Evolutionary conservation across 2,888 invertebrate genomes (phyloP).

Genomic region (Lypha dubia): DNA sequence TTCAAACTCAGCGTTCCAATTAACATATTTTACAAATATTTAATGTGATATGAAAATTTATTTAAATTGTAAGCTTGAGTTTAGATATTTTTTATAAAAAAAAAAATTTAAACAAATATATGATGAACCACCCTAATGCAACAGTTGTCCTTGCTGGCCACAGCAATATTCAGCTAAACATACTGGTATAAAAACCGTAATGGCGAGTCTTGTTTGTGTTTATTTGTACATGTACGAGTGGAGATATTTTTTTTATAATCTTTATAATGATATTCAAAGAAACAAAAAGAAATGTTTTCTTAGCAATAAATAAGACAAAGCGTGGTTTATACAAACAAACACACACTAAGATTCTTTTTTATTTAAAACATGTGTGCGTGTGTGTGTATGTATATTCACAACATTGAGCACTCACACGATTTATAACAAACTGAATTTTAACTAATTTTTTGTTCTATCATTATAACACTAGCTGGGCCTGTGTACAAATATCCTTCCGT

Average conservation of each 20-base stretch:
- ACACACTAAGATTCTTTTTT: not conserved
- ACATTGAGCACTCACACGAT: constrained; percentile 19
- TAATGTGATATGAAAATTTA: no score
- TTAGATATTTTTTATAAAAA: not conserved
- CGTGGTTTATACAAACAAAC: not conserved
- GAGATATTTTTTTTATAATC: not conserved
- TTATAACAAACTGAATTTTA: constrained; percentile 40
- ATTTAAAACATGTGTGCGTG: no score
- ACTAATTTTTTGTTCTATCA: constrained; percentile 37
- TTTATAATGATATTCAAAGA: constrained; percentile 1
- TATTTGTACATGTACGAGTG: no score
- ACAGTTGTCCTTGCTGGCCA: constrained; percentile 24
- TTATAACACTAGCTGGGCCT: constrained; percentile 20
- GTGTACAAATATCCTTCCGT: not conserved
- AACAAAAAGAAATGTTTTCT: constrained; percentile 6
- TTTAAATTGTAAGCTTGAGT: no score
- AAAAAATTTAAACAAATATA: not conserved
- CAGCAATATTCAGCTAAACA: constrained; percentile 45
- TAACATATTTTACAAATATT: no score
- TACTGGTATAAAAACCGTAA: constrained; percentile 13
- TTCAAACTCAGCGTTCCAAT: no score
- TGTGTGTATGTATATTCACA: not conserved
- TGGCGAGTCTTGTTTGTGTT: not conserved
- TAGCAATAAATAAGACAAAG: constrained; percentile 1
- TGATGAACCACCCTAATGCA: not conserved